These are phyloP conservation scores for Umimayanthus chanpuru DNA, from an alignment of 92 coral and sea anemone species.

Conservation along the genomic window DNA sequence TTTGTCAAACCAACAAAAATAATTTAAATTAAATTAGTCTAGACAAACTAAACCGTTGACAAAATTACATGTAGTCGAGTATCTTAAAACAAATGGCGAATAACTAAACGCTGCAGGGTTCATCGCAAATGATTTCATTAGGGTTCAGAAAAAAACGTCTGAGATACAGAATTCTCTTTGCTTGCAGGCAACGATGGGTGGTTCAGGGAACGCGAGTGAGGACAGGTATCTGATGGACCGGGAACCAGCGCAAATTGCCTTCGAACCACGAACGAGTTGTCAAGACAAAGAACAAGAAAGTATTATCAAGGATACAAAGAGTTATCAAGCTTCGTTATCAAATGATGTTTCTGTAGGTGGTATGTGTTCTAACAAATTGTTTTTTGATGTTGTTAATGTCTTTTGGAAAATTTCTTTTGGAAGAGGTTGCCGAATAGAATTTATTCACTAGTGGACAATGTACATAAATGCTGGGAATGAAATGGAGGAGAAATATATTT, in stretches of 20 bases:
- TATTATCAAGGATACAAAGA: constrained; percentile 8
- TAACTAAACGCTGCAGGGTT: no score
- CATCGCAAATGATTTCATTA: neutral
- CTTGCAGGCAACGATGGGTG: neutral
- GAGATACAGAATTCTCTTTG: neutral
- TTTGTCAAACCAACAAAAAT: no score
- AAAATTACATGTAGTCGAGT: no score
- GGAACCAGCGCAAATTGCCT: constrained; percentile 3
- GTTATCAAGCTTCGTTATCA: constrained; percentile 12
- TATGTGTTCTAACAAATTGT: neutral
- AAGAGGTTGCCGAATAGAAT: no score
- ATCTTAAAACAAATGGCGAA: no score
- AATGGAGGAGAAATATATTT: no score
- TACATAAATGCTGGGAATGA: no score
- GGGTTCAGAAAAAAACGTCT: neutral
- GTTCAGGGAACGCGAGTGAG: neutral
- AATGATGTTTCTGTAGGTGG: constrained; percentile 3
- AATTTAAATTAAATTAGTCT: no score
- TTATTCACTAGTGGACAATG: no score
- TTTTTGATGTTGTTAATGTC: no score
- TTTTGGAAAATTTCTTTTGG: no score
- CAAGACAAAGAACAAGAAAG: constrained; percentile 13
- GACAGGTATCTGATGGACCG: neutral
- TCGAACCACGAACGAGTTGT: constrained; percentile 5
- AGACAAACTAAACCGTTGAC: no score